Evolutionary conservation across 2,113 vertebrate genomes (phyloP), one percentile per base, ranked within the genome.

Genomic region (Oophaga pumilio): DNA sequence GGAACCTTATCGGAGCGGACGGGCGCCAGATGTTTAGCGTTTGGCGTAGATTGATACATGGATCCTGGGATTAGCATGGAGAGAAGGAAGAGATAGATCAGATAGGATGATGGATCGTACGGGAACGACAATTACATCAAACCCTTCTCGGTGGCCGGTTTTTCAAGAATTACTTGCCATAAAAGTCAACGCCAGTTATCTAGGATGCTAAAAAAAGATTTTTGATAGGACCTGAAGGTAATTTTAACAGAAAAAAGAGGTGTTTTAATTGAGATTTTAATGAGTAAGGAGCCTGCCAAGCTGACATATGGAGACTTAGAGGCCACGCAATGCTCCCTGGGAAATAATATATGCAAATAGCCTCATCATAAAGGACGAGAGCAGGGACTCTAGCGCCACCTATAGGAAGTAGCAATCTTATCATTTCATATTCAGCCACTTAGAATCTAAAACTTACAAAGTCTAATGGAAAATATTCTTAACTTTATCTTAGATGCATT

Each of bases 21-120:
- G n/a, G 56, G 68, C 33, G 17, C 52, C 80, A 83, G 86, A 82
- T 83, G 86, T 76, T 82, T 82, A 26, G 5, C 33, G 68, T 59
- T 59, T 74, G 86, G 74, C 78, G 82, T 13, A 76, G 78, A 87
- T 74, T 74, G 68, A 87, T 82, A 74, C 26, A 10, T 62, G 53
- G 28, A 85, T n/a, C 20, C 7, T 6, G 43, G 14, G 57, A 77
- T 18, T n/a, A 82, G 22, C 20, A 28, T 11, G 17, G 59, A 26
- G 68, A 24, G 77, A 7, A 59, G 49, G 22, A 4, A 17, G 78
- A 64, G 22, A 50, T 49, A 13, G 1, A 59, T 74, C 6, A 53
- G 53, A 69, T 20, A 52, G 22, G 60, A 82, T 76, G 86, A 87
- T 71, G 15, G 53, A 68, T 69, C 49, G 77, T 8, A n/a, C 52